Conservation (phyloP, 2,888 invertebrate genomes). For the Lepas anatifera region DNA sequence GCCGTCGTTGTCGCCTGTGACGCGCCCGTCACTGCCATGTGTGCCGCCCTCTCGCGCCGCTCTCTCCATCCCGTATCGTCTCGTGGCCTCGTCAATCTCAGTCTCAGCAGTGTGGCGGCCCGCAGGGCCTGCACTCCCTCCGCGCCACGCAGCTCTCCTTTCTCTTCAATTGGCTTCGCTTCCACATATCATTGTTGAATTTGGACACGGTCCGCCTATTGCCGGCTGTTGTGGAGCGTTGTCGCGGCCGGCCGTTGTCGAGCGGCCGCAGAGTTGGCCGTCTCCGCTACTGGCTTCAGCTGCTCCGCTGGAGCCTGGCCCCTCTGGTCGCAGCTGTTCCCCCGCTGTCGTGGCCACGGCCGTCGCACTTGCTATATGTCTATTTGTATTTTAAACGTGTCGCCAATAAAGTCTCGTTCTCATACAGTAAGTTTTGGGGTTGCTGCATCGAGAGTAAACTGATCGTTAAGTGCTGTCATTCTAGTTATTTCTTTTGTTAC, state of each 20-base stretch:
- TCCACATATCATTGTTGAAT: not conserved
- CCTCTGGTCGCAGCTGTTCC: not conserved
- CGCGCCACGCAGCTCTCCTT: not conserved
- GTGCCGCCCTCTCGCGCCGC: not conserved
- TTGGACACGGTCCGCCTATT: not conserved
- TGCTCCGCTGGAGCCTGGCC: too few species aligned
- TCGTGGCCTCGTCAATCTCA: not conserved
- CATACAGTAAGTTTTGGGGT: too few species aligned
- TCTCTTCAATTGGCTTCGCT: not conserved
- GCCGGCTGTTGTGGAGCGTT: not conserved
- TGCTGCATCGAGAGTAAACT: too few species aligned
- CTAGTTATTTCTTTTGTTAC: too few species aligned
- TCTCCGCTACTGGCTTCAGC: too few species aligned
- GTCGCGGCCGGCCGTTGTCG: too few species aligned
- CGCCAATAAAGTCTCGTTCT: slow-evolving; percentile 4
- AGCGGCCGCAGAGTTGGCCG: too few species aligned
- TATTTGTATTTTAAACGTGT: slow-evolving; percentile 8
- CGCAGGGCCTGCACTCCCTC: not conserved
- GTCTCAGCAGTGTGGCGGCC: not conserved
- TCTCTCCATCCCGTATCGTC: not conserved
- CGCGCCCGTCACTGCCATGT: not conserved
- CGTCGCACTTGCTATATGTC: not conserved
- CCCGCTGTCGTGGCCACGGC: not conserved
- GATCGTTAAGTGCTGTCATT: too few species aligned
- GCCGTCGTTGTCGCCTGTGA: too few species aligned